phyloP scores from a whole-genome alignment of 2,113 vertebrate genomes.

The Raja brachyura region DNA sequence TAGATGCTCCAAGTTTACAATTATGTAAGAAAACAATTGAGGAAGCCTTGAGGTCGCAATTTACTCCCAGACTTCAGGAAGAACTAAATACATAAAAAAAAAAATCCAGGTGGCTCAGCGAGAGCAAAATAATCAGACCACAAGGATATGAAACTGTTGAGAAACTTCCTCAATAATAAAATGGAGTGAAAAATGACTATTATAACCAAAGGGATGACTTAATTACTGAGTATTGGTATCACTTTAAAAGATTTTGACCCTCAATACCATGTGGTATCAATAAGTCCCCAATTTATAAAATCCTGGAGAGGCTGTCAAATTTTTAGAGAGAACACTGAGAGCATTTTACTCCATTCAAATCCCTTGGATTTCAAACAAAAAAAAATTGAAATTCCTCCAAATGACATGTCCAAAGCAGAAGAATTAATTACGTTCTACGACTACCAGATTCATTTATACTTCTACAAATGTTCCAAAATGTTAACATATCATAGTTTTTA shows the following conservation, averaged over 20 bases:
- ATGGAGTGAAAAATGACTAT: not conserved
- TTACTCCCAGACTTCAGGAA: not conserved
- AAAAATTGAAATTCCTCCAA: slow-evolving; percentile 15
- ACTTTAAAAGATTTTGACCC: slow-evolving; percentile 15
- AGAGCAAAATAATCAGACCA: not conserved
- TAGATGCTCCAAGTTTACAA: not conserved
- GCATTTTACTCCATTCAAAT: slow-evolving; percentile 20
- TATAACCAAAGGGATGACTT: slow-evolving; percentile 17
- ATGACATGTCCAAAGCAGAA: not conserved
- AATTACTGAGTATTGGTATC: not conserved
- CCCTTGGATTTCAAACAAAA: slow-evolving; percentile 11
- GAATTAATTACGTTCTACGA: not conserved
- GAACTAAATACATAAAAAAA: not conserved
- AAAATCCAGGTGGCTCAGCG: not conserved
- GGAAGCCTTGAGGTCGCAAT: not conserved
- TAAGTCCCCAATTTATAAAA: slow-evolving; percentile 15
- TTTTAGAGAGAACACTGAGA: not conserved
- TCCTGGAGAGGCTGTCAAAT: not conserved
- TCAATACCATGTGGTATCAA: not conserved
- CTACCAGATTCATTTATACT: not conserved
- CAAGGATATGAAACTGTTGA: not conserved
- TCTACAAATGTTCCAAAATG: not conserved
- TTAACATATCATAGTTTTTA: not conserved
- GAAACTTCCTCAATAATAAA: not conserved
- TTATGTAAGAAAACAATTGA: not conserved